Evolutionary conservation across 2,797 vertebrate genomes (phyloP), one percentile per base, ranked within the genome.

Genomic region (Muraenolepis orangiensis): DNA sequence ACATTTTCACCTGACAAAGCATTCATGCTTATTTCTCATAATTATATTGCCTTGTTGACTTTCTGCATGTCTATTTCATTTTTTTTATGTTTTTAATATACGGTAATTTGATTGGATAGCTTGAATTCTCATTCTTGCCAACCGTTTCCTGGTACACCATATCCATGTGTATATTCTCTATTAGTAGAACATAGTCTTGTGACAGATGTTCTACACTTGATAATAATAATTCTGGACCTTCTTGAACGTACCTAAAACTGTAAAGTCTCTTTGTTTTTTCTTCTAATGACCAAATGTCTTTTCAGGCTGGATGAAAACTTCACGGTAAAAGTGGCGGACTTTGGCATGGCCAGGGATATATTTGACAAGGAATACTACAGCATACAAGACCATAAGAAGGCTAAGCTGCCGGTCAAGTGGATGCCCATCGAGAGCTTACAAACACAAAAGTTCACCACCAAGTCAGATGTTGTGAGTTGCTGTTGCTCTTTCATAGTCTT

Each of bases 291-390:
- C 2, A 64, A n/a, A 64, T 26, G 10, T 64, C 23, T 77, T 71
- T 76, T 0, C 78, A 99, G 98, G 98, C 87, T 99, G 79, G 97
- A 99, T 0, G 95, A 98, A 92, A 94, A 89, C 0, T 96, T 95
- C 87, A 96, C 95, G 0, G 98, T 97, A 31, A 99, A 99, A 84
- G 98, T 99, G 84, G 98, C 98, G 0, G 98, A 99, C 83, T 99
- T 99, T 0, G 98, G 98, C 32, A 94, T 99, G 93, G 96, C 98
- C 0, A 93, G 97, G 7, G 97, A 97, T 0, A 85, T 98, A 69
- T 94, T 97, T 0, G 97, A 96, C 86, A 99, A 98, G 80, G 98
- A 97, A 30, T 99, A 99, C 90, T 99, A 99, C 87, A 98, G 97
- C 68, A 87, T 99, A 74, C 94, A 82, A 69, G 94, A 91, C 76